Evolutionary conservation across 2,113 vertebrate genomes (phyloP).

Genomic region (Halichoerus grypus): DNA sequence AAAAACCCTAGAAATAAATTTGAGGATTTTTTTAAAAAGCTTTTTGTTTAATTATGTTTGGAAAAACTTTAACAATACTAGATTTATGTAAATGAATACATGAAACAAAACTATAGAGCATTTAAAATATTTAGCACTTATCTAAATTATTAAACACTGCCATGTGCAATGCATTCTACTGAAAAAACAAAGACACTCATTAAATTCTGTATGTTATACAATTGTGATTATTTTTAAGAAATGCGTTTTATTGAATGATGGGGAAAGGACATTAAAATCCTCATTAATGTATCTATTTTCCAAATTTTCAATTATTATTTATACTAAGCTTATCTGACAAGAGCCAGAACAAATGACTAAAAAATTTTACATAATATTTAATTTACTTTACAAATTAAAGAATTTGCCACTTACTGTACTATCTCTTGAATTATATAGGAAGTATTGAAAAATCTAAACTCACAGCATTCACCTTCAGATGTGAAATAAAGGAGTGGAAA

Average conservation of each 20-base stretch:
- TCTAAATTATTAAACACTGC: conserved; percentile 29
- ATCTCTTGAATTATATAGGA: neutral
- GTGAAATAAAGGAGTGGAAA: conserved; percentile 9
- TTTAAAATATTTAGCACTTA: conserved; percentile 65
- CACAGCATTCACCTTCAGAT: neutral
- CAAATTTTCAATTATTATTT: conserved; percentile 33
- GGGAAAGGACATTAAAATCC: conserved; percentile 14
- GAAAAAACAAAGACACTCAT: neutral
- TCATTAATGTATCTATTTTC: neutral
- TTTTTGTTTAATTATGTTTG: neutral
- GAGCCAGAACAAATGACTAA: neutral
- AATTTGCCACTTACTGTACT: neutral
- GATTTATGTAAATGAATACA: neutral
- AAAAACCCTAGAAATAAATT: neutral
- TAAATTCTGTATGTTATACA: conserved; percentile 14
- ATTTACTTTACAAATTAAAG: conserved; percentile 45
- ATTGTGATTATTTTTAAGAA: conserved; percentile 35
- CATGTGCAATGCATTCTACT: neutral
- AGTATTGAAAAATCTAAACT: neutral
- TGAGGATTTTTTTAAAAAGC: neutral
- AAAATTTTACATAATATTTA: neutral
- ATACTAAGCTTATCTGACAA: conserved; percentile 30
- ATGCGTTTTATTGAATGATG: neutral
- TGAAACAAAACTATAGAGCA: conserved; percentile 44
- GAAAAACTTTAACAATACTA: conserved; percentile 22